Base-by-base conservation (phyloP, 2,797 vertebrate species). In the Scomberomorus guttatus region DNA sequence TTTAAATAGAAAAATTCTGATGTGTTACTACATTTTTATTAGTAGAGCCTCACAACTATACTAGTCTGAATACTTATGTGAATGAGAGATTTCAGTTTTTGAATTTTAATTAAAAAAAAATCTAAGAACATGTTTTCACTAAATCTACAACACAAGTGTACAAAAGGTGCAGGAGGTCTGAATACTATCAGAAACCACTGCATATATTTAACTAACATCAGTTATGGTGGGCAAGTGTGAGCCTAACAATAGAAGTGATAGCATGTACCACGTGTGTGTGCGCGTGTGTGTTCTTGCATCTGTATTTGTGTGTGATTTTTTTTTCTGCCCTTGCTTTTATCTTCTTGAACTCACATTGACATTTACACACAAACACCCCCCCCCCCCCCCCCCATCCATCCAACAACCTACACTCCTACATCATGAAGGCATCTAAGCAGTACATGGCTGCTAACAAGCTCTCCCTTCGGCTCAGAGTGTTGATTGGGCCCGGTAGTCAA, bases 401-500 rank as follows among this genome's bases (percentile, higher is more conserved):
- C 37, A 22, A 42, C 58, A 20, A 29, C 77, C 50, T 39, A 6
- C 67, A 55, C 25, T 51, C 17, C 42, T 51, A 68, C 85, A 89
- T 87, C 85, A 85, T 62, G 80, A 81, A 62, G 20, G 70, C 83
- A 85, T 87, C 86, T 89, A 69, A 86, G 81, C 69, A 74, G 71
- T 77, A 83, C 90, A 85, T 54, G 76, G 76, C 85, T 70, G 79
- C 82, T 92, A 93, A 93, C 91, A 90, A 91, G 92, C 84, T 68
- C 81, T 77, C 72, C 81, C 83, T 75, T 85, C 15, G 57, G 80
- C 79, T 80, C 70, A 7, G 39, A 66, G 60, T 69, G 88, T 84
- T 92, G 89, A 93, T 94, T 90, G 89, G 87, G 67, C 79, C 81
- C 57, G 65, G 75, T 63, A 81, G 91, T 94, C 91, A 79, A 92